Percentiles rank a stretch among this genome's conserved stretches.
phyloP scores from a whole-genome alignment of 2,888 invertebrate genomes.

The Cactoblastis cactorum region DNA sequence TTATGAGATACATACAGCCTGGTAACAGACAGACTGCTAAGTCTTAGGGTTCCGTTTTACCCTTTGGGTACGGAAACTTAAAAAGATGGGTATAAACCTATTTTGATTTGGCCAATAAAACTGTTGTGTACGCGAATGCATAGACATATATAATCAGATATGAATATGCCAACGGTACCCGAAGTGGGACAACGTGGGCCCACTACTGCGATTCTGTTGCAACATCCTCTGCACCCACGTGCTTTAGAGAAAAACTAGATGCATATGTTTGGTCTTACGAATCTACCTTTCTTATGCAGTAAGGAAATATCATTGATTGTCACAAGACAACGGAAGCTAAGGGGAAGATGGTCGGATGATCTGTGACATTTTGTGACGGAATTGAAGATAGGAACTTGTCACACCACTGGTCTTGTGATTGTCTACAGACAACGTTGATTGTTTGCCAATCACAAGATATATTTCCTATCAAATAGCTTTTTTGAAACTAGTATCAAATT shows the following conservation, averaged over 20 bases:
- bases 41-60: neutral
- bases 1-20: too few relatives aligned
- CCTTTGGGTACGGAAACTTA: too few relatives aligned
- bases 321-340: too few relatives aligned
- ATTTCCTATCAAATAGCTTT: too few relatives aligned
- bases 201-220: slow-evolving; percentile 45
- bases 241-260: slow-evolving; percentile 40
- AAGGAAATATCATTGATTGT: neutral
- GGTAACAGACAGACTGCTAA: too few relatives aligned
- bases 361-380: too few relatives aligned
- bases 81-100: neutral
- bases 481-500: too few relatives aligned
- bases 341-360: too few relatives aligned
- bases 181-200: slow-evolving; percentile 53
- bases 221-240: slow-evolving; percentile 63
- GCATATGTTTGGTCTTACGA: slow-evolving; percentile 26
- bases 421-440: too few relatives aligned
- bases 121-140: neutral
- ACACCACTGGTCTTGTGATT: too few relatives aligned
- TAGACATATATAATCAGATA: neutral
- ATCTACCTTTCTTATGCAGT: neutral
- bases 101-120: neutral
- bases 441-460: too few relatives aligned
- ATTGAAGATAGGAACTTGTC: too few relatives aligned
- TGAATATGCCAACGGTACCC: slow-evolving; percentile 10